phyloP scores from a whole-genome alignment of 2,797 vertebrate genomes.

The Sciurus carolinensis region DNA sequence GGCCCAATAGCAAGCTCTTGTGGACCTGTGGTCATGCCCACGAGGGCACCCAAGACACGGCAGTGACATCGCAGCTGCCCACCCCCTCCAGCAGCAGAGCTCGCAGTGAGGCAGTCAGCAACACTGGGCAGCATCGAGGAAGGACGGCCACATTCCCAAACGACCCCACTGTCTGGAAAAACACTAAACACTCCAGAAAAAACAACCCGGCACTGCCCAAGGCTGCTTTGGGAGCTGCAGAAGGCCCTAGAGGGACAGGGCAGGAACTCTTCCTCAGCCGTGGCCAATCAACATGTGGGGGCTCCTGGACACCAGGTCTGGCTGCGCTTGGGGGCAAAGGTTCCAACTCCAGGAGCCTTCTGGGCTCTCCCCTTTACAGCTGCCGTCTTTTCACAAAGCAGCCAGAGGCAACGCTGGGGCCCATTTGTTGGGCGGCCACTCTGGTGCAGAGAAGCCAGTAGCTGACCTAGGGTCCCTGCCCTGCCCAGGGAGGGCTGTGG shows the following conservation, averaged over 20 bases:
- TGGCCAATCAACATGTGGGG: neutral
- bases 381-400: neutral
- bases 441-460: neutral
- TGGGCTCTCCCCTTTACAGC: neutral
- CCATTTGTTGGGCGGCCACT: neutral
- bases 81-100: slow-evolving; percentile 74
- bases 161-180: slow-evolving; percentile 88
- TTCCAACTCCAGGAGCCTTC: neutral
- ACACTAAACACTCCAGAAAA: slow-evolving; percentile 87
- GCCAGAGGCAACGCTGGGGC: neutral
- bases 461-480: neutral
- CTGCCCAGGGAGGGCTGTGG: fast-evolving
- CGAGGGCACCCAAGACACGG: neutral
- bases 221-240: slow-evolving; percentile 63
- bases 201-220: neutral
- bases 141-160: slow-evolving; percentile 79
- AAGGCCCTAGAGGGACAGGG: neutral
- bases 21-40: too few species aligned
- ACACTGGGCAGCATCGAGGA: slow-evolving; percentile 86
- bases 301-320: neutral
- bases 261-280: neutral
- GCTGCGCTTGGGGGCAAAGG: too few species aligned
- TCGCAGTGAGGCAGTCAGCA: slow-evolving; percentile 82
- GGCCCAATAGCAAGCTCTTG: too few species aligned
- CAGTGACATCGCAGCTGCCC: neutral